Evolutionary conservation across 2,113 vertebrate genomes (phyloP), one percentile per base, ranked within the genome.

Genomic region (Reinhardtius hippoglossoides): DNA sequence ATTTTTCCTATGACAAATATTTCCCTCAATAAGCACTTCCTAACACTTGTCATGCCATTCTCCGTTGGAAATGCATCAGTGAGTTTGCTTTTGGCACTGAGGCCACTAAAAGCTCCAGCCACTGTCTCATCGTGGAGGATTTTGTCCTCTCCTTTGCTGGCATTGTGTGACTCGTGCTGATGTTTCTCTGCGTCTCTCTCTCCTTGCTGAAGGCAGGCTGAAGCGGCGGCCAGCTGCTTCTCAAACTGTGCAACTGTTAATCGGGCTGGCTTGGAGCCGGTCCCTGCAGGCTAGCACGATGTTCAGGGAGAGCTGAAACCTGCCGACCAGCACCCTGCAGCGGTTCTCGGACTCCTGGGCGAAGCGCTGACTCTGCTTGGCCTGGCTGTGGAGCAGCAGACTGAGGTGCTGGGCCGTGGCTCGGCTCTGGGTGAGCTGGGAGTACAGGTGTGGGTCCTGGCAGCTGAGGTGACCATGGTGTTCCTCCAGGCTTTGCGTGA

Each of bases 401-500:
- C 94, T 90, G 84, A 97, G 92, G 15, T 93, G 80, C 4, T 90
- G 92, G 20, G 95, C 92, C 12, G 94, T 95, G 14, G 94, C 91
- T 75, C 95, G 83, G 78, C 95, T 97, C 74, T 90, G 86, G 1
- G 89, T 95, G 55, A 97, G 95, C 79, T 97, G 95, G 44, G 90
- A 89, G 78, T 77, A 87, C 2, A 93, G 82, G 18, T 84, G 89
- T 2, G 90, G 90, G 66, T 44, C 96, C 94, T 14, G 89, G 86
- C 70, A 96, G 93, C 84, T 89, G 80, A 1, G 85, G 85, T 94
- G 93, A 70, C 92, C 92, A 0, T 96, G 96, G 20, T 96, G 94
- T 64, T 95, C 96, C 84, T 96, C 95, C 1, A 99, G 93, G 60
- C 93, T 94, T 71, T 96, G 85, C 0, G 95, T 97, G 35, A 97